These are phyloP conservation scores for Zaprionus inermis DNA, from an alignment of 1,140 invertebrate genomes.

Conservation along the genomic window DNA sequence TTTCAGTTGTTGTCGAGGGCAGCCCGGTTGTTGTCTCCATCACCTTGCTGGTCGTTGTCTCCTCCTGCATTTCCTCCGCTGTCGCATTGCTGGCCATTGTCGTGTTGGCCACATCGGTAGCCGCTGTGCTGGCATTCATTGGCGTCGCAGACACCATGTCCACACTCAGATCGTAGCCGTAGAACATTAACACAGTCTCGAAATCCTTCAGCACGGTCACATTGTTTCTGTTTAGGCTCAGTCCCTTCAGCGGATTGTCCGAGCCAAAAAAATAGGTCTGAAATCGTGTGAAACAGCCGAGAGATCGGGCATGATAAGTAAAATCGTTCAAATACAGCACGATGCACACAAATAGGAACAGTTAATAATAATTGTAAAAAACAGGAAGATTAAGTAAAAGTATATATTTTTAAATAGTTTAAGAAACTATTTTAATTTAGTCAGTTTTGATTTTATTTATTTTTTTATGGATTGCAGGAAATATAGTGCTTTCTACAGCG, in stretches of 20 bases:
- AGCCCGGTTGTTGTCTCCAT: slow-evolving; percentile 54
- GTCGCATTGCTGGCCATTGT: slow-evolving; percentile 60
- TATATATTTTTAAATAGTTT: not conserved
- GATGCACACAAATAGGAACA: not conserved
- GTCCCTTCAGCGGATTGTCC: slow-evolving; percentile 91
- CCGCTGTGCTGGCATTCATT: slow-evolving; percentile 44
- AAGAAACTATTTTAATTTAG: not conserved
- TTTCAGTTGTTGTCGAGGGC: slow-evolving; percentile 31
- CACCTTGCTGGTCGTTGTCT: slow-evolving; percentile 53
- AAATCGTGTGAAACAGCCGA: slow-evolving; percentile 47
- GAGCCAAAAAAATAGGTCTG: slow-evolving; percentile 92
- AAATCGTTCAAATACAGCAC: not conserved
- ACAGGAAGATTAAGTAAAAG: not conserved
- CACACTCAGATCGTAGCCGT: slow-evolving; percentile 89
- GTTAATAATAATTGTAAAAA: not conserved
- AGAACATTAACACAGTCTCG: slow-evolving; percentile 89
- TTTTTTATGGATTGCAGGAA: no score
- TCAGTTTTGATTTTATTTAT: no score
- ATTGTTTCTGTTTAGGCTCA: slow-evolving; percentile 91
- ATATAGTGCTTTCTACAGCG: not conserved
- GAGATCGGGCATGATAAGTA: not conserved
- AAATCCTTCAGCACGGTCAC: slow-evolving; percentile 89
- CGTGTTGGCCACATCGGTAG: slow-evolving; percentile 26
- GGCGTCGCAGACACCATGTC: slow-evolving; percentile 73
- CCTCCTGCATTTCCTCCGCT: slow-evolving; percentile 49